Base-by-base conservation (phyloP, 2,888 invertebrate genomes). In the Chalcis sispes region DNA sequence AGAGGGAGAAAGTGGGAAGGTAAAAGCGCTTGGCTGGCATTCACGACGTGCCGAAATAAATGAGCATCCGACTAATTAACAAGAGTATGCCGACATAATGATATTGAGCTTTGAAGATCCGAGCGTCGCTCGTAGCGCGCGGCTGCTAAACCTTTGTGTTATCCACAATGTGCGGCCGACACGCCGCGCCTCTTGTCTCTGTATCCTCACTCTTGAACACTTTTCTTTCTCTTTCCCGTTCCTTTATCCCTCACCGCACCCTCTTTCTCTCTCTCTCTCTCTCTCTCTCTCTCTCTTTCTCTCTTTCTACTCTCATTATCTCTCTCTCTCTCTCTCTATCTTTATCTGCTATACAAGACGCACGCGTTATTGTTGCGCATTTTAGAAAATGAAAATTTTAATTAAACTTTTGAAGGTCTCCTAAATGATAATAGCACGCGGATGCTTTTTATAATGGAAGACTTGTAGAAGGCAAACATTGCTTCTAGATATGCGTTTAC, bases 91-190 rank as follows among this genome's bases (percentile, higher is more conserved):
- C 18, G 7, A 10, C n/a, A 62, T 46, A 48, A 29, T 46, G 62
- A 62, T 48, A 48, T 62, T 46, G 25, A 48, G 62, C 62, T 62
- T 62, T 46, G 29, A 46, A 46, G 46, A 62, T 58, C n/a, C 32
- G 8, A 1, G 10, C 32, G 32, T 18, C 15, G 54, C 54, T 10
- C 54, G 15, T 3, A n/a, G n/a, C 27, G n/a, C n/a, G 48, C 48
- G 25, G 7, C 25, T 13, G 4, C 61, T 61, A 23, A 42, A 61
- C 40, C 61, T 42, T 61, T 42, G 42, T 61, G n/a, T 23, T 3
- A 40, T 13, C 36, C 13, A 25, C 5, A 54, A 54, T 54, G 25
- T 54, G 13, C 25, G 54, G 25, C n/a, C n/a, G 54, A 25, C 54
- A 25, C 25, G 8, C n/a, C 54, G 23, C 54, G 54, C 25, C 25